phyloP scores from a whole-genome alignment of 1,140 invertebrate species.

The Melanaphis sacchari region DNA sequence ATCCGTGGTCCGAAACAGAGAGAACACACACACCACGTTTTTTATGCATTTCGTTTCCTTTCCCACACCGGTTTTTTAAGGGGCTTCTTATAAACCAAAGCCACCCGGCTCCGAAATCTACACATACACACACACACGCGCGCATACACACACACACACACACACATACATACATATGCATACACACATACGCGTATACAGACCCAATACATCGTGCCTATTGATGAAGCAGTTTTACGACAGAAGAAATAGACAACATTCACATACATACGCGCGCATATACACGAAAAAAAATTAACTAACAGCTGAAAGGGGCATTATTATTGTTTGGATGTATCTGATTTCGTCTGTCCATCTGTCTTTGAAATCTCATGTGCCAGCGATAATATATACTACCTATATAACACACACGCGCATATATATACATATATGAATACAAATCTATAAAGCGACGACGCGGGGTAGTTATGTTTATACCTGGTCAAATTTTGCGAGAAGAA shows the following conservation, averaged over 20 bases:
- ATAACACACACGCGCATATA: background rate
- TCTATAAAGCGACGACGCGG: background rate
- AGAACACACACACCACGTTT: slow-evolving; percentile 50
- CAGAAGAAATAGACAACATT: slow-evolving; percentile 55
- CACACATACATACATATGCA: background rate
- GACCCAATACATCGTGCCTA: slow-evolving; percentile 47
- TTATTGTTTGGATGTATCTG: slow-evolving; percentile 58
- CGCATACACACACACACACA: background rate
- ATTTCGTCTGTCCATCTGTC: slow-evolving; percentile 57
- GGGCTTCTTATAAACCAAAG: slow-evolving; percentile 57
- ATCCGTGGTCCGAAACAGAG: slow-evolving; percentile 53
- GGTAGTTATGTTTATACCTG: background rate
- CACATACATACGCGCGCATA: background rate
- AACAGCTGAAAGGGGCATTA: slow-evolving; percentile 58
- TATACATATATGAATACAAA: background rate
- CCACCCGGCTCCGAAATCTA: slow-evolving; percentile 55
- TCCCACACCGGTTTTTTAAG: slow-evolving; percentile 58
- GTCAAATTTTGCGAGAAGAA: slow-evolving; percentile 18
- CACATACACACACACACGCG: background rate
- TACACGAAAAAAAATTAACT: slow-evolving; percentile 40
- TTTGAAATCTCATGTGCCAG: slow-evolving; percentile 30
- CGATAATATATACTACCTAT: background rate
- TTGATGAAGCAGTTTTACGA: slow-evolving; percentile 57
- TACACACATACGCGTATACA: background rate
- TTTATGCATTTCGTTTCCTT: slow-evolving; percentile 58